phyloP scores from a whole-genome alignment of 2,113 vertebrate species.

The Microtus oregoni region DNA sequence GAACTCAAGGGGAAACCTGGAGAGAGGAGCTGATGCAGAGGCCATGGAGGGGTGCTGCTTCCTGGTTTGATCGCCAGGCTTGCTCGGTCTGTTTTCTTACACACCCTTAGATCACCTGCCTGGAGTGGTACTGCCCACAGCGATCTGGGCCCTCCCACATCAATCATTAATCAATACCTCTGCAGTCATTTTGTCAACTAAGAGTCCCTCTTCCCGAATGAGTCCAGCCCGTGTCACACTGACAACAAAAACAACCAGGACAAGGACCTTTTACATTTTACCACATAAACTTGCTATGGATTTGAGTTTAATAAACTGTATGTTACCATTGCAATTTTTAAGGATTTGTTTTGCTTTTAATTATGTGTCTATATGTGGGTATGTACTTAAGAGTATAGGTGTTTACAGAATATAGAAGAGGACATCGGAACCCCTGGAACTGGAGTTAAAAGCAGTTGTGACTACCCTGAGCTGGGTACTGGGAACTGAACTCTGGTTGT shows the following conservation, averaged over 20 bases:
- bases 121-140: not conserved
- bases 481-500: too few species aligned
- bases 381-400: too few species aligned
- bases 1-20: not conserved
- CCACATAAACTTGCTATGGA: not conserved
- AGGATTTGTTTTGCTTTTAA: not conserved
- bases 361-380: too few species aligned
- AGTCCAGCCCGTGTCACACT: not conserved
- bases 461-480: too few species aligned
- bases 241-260: not conserved
- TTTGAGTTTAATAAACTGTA: conserved; percentile 22
- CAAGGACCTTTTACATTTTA: not conserved
- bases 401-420: too few species aligned
- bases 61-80: not conserved
- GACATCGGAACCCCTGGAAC: too few species aligned
- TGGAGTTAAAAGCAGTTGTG: too few species aligned
- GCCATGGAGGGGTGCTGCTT: not conserved
- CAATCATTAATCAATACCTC: not conserved
- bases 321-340: conserved; percentile 28
- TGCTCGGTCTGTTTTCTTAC: not conserved
- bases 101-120: not conserved
- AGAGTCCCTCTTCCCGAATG: not conserved
- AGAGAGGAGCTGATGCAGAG: not conserved
- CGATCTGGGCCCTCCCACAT: not conserved
- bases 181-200: not conserved